Evolutionary conservation across 1,140 invertebrate genomes (phyloP), one percentile per base, ranked within the genome.

Genomic region (Ceratina japonica): DNA sequence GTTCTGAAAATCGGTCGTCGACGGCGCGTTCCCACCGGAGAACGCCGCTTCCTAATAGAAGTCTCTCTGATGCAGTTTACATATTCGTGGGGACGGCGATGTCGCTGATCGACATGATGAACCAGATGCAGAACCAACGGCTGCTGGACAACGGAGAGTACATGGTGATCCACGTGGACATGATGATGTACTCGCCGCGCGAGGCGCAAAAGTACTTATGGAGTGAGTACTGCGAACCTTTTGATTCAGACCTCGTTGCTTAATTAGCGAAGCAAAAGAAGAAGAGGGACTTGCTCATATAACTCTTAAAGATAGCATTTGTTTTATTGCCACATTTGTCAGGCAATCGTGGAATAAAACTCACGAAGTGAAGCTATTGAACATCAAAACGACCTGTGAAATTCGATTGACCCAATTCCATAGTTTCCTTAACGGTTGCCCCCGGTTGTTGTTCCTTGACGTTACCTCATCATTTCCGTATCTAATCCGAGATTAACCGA

Each of bases 151-250:
- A 97, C 74, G 97, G 98, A 15, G 97, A 99, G 89, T 99, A 99
- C 90, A 97, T 98, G 93, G 97, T 99, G 59, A 98, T 99, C 88
- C 97, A 97, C 90, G 96, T 98, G 10, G 98, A 99, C 89, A 97
- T 97, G 94, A 96, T 97, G 93, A 96, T 96, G 0, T 98, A 97
- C 91, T 94, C 95, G 13, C 91, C 93, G 56, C 95, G 95, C 86
- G 95, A 97, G 89, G 95, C 96, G 13, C 92, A 95, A 78, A 96
- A 96, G 91, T 99, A 98, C 93, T 95, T 99, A 90, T 97, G 97
- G 94, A 96, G 97, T 97, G 93, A 96, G 96, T 95, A 89, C 82
- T n/a, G 15, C 13, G 54, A 56, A n/a, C 54, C 15, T 1, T 56
- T n/a, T 56, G 13, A 56, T n/a, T 4, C 54, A 16, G 54, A n/a